Base-by-base conservation (phyloP, 2,113 vertebrate genomes). In the Coracopsis vasa region DNA sequence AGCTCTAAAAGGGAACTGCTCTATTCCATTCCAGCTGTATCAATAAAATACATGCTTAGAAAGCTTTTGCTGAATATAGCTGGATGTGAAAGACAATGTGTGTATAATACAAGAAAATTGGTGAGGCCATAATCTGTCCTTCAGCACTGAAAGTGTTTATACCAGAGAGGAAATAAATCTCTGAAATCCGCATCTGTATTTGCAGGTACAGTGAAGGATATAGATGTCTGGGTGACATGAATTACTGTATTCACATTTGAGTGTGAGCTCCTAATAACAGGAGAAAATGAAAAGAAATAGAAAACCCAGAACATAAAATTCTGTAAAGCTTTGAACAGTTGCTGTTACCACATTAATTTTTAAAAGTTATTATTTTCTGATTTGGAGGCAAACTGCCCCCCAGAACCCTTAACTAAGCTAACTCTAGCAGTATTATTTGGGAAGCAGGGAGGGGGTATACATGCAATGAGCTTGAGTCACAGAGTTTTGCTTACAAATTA, bases 131-230 rank as follows among this genome's bases (percentile, higher is more conserved):
- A 80, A 71, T 85, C 29, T 66, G 58, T 66, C 62, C n/a, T 87
- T 92, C 77, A 91, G 69, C 39, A 56, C 8, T 29, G 37, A 8
- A 74, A 54, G 20, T 37, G 54, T 89, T 94, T 90, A 91, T 58
- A 80, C 7, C 41, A 82, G 84, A 87, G 44, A 85, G 51, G 78
- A 95, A 90, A 93, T 77, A 87, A 75, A 19, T 61, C 56, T 91
- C 84, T 85, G 41, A 81, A 96, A 92, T 65, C n/a, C 53, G 79
- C 85, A 84, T 79, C 73, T 95, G 47, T 69, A 75, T 77, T 80
- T 91, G 53, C 93, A 88, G 89, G 87, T 91, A 91, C 28, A 88
- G 53, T 48, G 78, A 91, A 85, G 66, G 44, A 84, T 45, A 69
- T 0, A 85, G 66, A 70, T 64, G 51, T 41, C 39, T 72, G 56